Evolutionary conservation across 2,113 vertebrate genomes (phyloP).

Genomic region (Empidonax alnorum): DNA sequence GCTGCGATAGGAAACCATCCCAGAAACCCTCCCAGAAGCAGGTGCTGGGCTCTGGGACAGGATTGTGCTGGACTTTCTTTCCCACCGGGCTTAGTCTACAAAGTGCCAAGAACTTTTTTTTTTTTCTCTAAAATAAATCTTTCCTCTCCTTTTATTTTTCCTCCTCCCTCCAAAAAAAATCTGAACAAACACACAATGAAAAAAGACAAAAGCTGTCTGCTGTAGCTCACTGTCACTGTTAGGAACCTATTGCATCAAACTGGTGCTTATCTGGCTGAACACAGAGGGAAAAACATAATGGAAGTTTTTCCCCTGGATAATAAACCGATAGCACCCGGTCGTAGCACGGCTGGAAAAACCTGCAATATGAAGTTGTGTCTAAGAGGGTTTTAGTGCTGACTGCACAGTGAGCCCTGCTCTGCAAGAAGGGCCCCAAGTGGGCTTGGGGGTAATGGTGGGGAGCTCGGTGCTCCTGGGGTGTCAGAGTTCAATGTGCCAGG

Average conservation of each 20-base stretch:
- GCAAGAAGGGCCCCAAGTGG: accelerated
- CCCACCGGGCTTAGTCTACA: background rate
- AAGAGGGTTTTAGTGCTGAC: background rate
- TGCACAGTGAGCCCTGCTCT: accelerated
- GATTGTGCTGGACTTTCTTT: background rate
- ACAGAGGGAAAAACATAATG: background rate
- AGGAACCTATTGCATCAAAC: accelerated
- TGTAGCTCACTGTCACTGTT: background rate
- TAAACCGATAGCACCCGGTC: background rate
- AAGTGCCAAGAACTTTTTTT: background rate
- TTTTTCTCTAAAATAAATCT: background rate
- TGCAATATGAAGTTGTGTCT: background rate
- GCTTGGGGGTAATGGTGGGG: background rate
- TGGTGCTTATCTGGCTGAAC: background rate
- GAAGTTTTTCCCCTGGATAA: background rate
- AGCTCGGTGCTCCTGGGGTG: accelerated
- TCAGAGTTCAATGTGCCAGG: background rate
- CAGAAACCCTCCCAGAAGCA: background rate
- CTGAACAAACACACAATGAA: background rate
- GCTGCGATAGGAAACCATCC: background rate
- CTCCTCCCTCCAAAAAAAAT: background rate
- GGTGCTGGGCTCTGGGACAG: background rate
- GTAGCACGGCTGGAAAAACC: background rate
- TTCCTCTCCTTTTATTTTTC: background rate
- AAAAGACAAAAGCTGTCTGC: background rate